Evolutionary conservation across 2,888 invertebrate species (phyloP), one percentile per base, ranked within the genome.

Genomic region (Oxystoma pomonae): DNA sequence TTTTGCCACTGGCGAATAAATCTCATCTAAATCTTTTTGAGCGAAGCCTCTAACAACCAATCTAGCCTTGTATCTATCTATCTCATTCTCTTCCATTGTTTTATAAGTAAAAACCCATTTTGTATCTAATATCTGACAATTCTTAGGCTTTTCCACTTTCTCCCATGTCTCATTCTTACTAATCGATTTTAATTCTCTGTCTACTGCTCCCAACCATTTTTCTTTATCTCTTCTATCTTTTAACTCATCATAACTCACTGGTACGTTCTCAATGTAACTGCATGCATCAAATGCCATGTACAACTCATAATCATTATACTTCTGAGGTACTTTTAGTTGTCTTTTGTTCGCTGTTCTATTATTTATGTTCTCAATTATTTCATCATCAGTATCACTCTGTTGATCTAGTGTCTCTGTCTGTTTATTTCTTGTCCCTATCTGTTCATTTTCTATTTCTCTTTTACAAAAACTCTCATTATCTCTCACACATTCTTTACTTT

Each of bases 1-100:
- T 62, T 68, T 69, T 0, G 69, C 72, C 1, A 73, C 70, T n/a
- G 72, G 71, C 16, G 73, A 68, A 68, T 73, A 73, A 3, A 72
- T 70, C 59, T 74, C 69, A 49, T 72, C 65, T 61, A 17, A 61
- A 52, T 59, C 66, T 61, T 71, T 58, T 59, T 74, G 74, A 22
- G 68, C 70, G 67, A 72, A 75, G 16, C 72, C 35, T 12, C 35
- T 35, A 3, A 35, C 35, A 3, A 35, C 35, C 12, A 35, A 35
- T 35, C 35, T 35, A 3, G 12, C 35, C 12, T 35, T 35, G 12
- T 35, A 35, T 12, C 12, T 35, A 35, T 35, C 35, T 35, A 3
- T 35, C 12, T 35, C 35, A 35, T 35, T 12, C 35, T 35, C 35
- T 12, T 35, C 5, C 35, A 35, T 7, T 7, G 3, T 12, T 12